Base-by-base conservation (phyloP, 2,113 vertebrate genomes). In the Myiopsitta monachus region DNA sequence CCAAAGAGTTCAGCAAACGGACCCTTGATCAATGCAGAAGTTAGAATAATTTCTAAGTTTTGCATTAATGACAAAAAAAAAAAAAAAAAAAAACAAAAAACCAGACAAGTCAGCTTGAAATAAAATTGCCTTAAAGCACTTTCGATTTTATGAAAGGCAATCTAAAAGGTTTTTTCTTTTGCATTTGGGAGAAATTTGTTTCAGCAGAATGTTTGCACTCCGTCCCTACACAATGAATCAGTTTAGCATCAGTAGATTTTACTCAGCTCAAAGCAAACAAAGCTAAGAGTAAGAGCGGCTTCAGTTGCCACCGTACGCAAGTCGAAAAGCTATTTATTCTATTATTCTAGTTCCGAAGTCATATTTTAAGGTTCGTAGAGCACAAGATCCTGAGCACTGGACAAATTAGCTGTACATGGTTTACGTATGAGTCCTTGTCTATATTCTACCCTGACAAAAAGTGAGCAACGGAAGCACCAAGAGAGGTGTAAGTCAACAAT, bases 81-180 rank as follows among this genome's bases (percentile, higher is more conserved):
- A 47, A 46, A 21, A 46, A 92, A 83, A 39, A n/a, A 31, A 19
- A 31, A 55, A n/a, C n/a, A n/a, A n/a, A n/a, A n/a, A n/a, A n/a
- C n/a, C n/a, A n/a, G 9, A n/a, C 33, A 91, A 90, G 78, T 88
- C 83, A 66, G 26, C 74, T 94, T 91, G 95, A 98, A 97, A 93
- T 92, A 38, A 84, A 85, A 81, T 88, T 83, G 36, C 52, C 84
- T 76, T 82, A 91, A 95, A 88, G 85, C n/a, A 92, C 44, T 49
- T 83, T 83, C 75, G 43, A 51, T 64, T 55, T 77, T 95, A 63
- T 64, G 96, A 96, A 93, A 96, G 92, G 59, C 76, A 97, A 92
- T 72, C 84, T 90, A 36, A 64, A 94, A 88, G 39, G 14, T 73
- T 86, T 78, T 79, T 88, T 92, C 74, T 90, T 39, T 52, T 47